Evolutionary conservation across 2,888 invertebrate genomes (phyloP), one percentile per base, ranked within the genome.

Genomic region (Anticlea derivata): DNA sequence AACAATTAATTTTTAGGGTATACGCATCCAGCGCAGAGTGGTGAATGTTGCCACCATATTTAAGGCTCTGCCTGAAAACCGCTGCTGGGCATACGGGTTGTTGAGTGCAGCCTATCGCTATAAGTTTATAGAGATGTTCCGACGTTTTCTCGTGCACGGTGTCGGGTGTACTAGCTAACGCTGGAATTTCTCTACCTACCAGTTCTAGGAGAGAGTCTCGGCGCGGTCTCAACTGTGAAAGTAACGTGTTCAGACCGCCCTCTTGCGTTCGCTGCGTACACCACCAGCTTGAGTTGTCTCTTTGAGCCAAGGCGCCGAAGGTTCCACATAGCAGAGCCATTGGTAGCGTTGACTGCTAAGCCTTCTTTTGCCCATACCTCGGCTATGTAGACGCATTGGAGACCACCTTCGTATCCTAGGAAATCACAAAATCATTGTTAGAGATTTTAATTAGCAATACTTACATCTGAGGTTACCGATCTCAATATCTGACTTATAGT

Each of bases 201-300:
- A 50, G 86, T 84, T 55, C 86, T 78, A 1, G 87, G 85, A 0
- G 84, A 66, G 1, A 86, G 59, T 65, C 79, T 74, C 0, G 82
- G 76, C 1, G 86, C 80, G 1, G 90, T 90, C 61, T 86, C 84
- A 1, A 87, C 86, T 6, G 80, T 80, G 27, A 86, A 78, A 0
- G 68, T 66, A 0, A 95, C 92, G 7, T 94, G 91, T 49, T 96
- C 96, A 47, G 97, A 97, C 64, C 94, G 92, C 11, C 98, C 98
- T 66, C 96, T 95, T 7, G 94, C 92, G 78, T 98, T 98, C 6
- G 94, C 94, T 0, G 97, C 95, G 76, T 96, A 97, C 23, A 97
- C 92, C 54, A 94, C 92, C 76, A 97, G 92, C 65, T 94, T 93
- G 51, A 97, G 92, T 37, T 94, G 93, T 59, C 94, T 94, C 29